These are phyloP conservation scores for Megalops atlanticus DNA, from an alignment of 2,113 vertebrate species.

Conservation along the genomic window DNA sequence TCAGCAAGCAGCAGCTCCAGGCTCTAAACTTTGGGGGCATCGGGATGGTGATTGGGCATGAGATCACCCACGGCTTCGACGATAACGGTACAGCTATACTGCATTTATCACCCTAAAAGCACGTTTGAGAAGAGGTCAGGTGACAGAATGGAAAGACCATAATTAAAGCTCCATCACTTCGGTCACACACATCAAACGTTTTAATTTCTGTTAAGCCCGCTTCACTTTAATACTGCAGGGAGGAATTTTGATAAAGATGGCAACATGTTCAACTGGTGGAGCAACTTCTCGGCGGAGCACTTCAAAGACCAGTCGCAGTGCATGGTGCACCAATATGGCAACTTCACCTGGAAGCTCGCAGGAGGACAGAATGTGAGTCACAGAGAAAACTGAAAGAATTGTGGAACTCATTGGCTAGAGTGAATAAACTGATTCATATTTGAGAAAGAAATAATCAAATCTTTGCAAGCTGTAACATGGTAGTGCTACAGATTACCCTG, in stretches of 20 bases:
- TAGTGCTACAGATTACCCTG: too few species aligned
- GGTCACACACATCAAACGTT: not conserved
- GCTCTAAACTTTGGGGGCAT: constrained; percentile 95
- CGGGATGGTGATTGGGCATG: constrained; percentile 96
- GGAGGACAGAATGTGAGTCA: constrained; percentile 82
- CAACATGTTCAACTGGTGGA: constrained; percentile 98
- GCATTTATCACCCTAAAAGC: not conserved
- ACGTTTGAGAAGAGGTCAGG: not conserved
- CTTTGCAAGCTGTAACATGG: too few species aligned
- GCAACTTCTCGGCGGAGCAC: constrained; percentile 86
- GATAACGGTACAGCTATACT: constrained; percentile 81
- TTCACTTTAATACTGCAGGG: constrained; percentile 65
- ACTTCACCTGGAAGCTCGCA: constrained; percentile 90
- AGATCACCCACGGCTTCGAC: constrained; percentile 96
- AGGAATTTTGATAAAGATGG: constrained; percentile 94
- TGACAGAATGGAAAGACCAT: not conserved
- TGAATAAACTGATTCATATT: too few species aligned
- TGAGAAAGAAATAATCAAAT: too few species aligned
- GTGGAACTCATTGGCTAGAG: too few species aligned
- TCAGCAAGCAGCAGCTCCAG: constrained; percentile 91
- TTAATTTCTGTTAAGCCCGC: not conserved
- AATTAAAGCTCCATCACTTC: not conserved
- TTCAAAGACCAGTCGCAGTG: constrained; percentile 89
- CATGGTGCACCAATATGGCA: constrained; percentile 89
- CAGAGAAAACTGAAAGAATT: not conserved